Conservation (phyloP, 2,888 invertebrate species). For the Leucozona laternaria region DNA sequence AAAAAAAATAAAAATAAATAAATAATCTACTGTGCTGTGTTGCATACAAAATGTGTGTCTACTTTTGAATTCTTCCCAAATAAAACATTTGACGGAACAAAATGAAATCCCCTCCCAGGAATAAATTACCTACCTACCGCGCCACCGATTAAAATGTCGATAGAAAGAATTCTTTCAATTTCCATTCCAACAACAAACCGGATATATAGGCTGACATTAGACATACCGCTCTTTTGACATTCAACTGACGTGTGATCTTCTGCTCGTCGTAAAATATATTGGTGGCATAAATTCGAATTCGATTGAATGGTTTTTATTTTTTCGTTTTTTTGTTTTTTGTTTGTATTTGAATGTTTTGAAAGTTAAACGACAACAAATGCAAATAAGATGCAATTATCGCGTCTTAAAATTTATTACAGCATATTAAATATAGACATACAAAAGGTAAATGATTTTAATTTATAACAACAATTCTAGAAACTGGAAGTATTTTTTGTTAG, state of each 20-base stretch:
- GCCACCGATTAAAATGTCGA: constrained; percentile 36
- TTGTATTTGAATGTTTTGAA: constrained; percentile 34
- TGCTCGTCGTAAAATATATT: constrained; percentile 18
- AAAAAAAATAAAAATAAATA: neutral
- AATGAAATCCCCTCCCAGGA: constrained; percentile 35
- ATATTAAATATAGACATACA: constrained; percentile 29
- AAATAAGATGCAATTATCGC: constrained; percentile 70
- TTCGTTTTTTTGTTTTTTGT: constrained; percentile 17
- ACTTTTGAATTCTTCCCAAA: constrained; percentile 50
- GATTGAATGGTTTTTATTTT: neutral
- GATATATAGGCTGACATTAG: constrained; percentile 61
- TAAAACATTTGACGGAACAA: constrained; percentile 7
- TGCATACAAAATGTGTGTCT: constrained; percentile 56
- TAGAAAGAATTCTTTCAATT: constrained; percentile 18
- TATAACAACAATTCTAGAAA: neutral
- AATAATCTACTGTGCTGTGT: constrained; percentile 3
- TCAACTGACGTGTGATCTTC: constrained; percentile 66
- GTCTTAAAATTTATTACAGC: constrained; percentile 42
- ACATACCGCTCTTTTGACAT: constrained; percentile 61
- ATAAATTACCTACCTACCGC: constrained; percentile 60
- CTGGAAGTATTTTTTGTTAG: constrained; percentile 35
- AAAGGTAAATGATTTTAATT: constrained; percentile 55
- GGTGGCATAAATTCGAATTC: constrained; percentile 51
- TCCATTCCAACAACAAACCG: constrained; percentile 42
- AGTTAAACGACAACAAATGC: constrained; percentile 52